phyloP scores from a whole-genome alignment of 1,140 invertebrate species.

The Bicyclus anynana region DNA sequence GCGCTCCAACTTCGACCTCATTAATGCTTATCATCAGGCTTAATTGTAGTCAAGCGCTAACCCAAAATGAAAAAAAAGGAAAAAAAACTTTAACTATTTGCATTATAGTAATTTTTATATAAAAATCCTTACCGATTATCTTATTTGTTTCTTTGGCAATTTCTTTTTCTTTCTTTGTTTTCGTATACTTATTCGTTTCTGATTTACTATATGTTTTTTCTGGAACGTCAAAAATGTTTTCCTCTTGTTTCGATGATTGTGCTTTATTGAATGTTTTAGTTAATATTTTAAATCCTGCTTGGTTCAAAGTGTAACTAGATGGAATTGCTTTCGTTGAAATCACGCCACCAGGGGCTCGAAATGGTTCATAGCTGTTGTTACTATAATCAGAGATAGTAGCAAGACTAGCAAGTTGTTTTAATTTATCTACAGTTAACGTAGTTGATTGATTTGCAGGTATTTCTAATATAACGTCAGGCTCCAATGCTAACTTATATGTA shows the following conservation, averaged over 20 bases:
- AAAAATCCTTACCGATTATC: conserved; percentile 23
- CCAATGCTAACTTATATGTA: conserved; percentile 62
- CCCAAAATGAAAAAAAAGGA: no score
- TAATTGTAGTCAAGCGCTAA: no score
- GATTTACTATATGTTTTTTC: conserved; percentile 58
- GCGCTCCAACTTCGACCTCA: no score
- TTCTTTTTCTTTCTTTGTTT: conserved; percentile 47
- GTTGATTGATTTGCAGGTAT: conserved; percentile 67
- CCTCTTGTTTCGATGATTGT: conserved; percentile 65
- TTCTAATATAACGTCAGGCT: conserved; percentile 66
- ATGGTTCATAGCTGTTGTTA: conserved; percentile 59
- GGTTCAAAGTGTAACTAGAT: conserved; percentile 78
- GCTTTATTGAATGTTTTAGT: conserved; percentile 82
- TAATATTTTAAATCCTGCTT: conserved; percentile 81
- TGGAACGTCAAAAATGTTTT: conserved; percentile 54
- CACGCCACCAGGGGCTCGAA: conserved; percentile 64
- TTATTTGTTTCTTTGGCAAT: conserved; percentile 31
- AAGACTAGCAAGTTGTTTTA: conserved; percentile 74
- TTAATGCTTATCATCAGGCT: no score
- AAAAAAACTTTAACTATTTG: no score
- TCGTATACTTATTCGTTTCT: conserved; percentile 24
- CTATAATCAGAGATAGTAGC: conserved; percentile 72
- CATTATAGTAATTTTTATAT: not conserved
- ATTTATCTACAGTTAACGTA: conserved; percentile 64
- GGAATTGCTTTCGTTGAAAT: conserved; percentile 79